Percentiles rank a stretch among this genome's conserved stretches.
Evolutionary conservation across 1,140 invertebrate genomes (phyloP).

Genomic region (Phortica variegata): DNA sequence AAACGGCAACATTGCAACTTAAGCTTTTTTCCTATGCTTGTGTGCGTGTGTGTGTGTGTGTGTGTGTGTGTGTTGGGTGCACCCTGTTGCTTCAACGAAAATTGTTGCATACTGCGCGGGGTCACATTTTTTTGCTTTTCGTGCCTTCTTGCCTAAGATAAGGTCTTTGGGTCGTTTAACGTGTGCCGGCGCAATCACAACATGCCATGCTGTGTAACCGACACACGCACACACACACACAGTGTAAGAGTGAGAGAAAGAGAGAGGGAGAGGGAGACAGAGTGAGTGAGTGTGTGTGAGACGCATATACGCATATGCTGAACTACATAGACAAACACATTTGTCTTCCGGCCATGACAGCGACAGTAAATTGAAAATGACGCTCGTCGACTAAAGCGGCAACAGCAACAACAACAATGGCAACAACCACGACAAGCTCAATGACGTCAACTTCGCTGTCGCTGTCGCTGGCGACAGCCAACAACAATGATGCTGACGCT

Average conservation of each 20-base stretch:
- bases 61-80: conserved; percentile 6
- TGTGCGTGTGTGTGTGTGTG: not conserved
- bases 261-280: too few relatives aligned
- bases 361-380: conserved; percentile 44
- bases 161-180: conserved; percentile 21
- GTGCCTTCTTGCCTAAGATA: not conserved
- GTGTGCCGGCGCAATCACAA: conserved; percentile 39
- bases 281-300: too few relatives aligned
- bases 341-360: conserved; percentile 45
- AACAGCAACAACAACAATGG: not conserved
- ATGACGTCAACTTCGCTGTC: too few relatives aligned
- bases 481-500: too few relatives aligned
- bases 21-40: not conserved
- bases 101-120: conserved; percentile 5
- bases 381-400: conserved; percentile 7
- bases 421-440: too few relatives aligned
- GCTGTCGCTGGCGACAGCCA: too few relatives aligned
- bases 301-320: conserved; percentile 8
- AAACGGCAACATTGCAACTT: conserved; percentile 4
- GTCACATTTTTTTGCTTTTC: conserved; percentile 9
- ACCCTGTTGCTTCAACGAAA: conserved; percentile 23
- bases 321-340: conserved; percentile 21
- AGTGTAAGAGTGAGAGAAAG: too few relatives aligned
- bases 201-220: conserved; percentile 13
- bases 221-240: conserved; percentile 9